Percentiles rank a stretch among this genome's conserved stretches.
Evolutionary conservation across 2,113 vertebrate genomes (phyloP).

Genomic region (Oceanodroma tethys): DNA sequence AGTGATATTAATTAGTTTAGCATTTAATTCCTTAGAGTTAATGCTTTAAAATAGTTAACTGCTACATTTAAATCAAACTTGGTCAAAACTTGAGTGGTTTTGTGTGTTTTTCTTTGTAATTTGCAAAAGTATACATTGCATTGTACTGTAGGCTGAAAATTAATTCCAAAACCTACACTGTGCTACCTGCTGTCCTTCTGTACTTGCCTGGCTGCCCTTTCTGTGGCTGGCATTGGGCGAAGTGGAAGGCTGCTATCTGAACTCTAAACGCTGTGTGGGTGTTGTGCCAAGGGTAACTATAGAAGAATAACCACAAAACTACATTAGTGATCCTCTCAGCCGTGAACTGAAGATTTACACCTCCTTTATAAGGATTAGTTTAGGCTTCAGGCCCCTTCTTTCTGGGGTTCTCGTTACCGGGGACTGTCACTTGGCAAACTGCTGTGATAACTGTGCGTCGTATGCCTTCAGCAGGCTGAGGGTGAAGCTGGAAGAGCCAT

Average conservation of each 20-base stretch:
- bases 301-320: neutral
- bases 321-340: neutral
- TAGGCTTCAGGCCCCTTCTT: neutral
- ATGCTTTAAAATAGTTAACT: neutral
- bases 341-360: neutral
- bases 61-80: neutral
- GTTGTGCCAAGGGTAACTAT: neutral
- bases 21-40: neutral
- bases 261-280: neutral
- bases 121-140: neutral
- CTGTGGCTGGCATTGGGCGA: neutral
- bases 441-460: neutral
- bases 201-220: neutral
- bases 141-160: neutral
- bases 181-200: neutral
- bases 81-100: neutral
- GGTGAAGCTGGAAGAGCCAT: neutral
- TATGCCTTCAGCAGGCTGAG: neutral
- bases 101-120: neutral
- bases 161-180: neutral
- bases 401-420: neutral
- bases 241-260: neutral
- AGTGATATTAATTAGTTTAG: neutral
- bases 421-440: neutral
- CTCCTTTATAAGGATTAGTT: neutral